These are phyloP conservation scores for Zygogramma bicolorata DNA, from an alignment of 2,888 invertebrate species.

Conservation along the genomic window DNA sequence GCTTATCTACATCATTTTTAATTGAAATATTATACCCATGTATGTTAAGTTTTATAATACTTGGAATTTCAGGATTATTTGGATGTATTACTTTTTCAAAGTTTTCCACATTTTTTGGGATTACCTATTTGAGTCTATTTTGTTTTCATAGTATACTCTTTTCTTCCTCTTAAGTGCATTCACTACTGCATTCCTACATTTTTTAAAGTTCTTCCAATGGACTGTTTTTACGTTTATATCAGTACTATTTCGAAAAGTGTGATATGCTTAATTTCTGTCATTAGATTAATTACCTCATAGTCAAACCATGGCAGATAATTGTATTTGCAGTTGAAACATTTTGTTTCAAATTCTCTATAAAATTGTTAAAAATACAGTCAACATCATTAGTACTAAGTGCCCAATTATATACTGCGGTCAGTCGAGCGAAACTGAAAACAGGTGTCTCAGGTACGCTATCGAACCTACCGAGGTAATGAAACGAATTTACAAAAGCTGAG, in stretches of 20 bases:
- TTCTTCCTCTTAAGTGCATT: background rate
- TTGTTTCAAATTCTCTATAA: slow-evolving; percentile 2
- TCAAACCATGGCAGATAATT: slow-evolving; percentile 5
- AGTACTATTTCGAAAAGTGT: slow-evolving; percentile 12
- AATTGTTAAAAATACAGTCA: background rate
- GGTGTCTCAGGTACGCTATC: too few relatives aligned
- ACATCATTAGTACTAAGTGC: background rate
- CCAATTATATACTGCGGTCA: background rate
- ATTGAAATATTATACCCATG: background rate
- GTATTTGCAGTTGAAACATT: background rate
- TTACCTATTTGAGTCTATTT: background rate
- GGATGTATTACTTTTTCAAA: too few relatives aligned
- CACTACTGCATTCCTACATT: slow-evolving; percentile 5
- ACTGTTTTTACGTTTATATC: slow-evolving; percentile 1
- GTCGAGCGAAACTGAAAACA: too few relatives aligned
- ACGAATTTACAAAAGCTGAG: too few relatives aligned
- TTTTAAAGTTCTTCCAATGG: background rate
- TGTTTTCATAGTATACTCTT: slow-evolving; percentile 3
- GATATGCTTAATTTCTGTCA: background rate
- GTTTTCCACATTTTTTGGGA: slow-evolving; percentile 1
- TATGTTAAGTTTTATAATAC: background rate
- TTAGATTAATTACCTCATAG: background rate
- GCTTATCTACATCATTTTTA: slow-evolving; percentile 7
- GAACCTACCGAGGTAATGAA: too few relatives aligned
- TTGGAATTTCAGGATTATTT: slow-evolving; percentile 6